phyloP scores from a whole-genome alignment of 2,888 invertebrate genomes.

The Meteorus colon region DNA sequence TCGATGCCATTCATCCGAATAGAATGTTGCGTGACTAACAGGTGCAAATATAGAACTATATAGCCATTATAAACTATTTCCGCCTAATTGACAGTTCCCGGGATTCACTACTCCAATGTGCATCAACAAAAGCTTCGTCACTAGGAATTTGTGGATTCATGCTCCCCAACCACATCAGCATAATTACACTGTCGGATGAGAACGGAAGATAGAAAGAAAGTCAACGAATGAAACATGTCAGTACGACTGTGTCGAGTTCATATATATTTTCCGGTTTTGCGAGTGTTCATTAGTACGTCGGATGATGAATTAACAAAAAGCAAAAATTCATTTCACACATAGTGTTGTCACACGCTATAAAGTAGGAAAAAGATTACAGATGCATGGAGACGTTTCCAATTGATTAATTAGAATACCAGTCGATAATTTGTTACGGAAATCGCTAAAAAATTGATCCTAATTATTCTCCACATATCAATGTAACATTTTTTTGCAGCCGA shows the following conservation, averaged over 20 bases:
- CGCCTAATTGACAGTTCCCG: slow-evolving; percentile 43
- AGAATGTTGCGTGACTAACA: slow-evolving; percentile 31
- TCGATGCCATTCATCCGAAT: slow-evolving; percentile 25
- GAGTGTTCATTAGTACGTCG: slow-evolving; percentile 22
- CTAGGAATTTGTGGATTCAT: slow-evolving; percentile 42
- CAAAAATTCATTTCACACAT: background rate
- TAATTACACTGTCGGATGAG: slow-evolving; percentile 41
- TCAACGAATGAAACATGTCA: slow-evolving; percentile 25
- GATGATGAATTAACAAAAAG: slow-evolving; percentile 33
- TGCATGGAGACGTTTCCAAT: background rate
- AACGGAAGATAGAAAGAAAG: slow-evolving; percentile 34
- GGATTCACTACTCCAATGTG: slow-evolving; percentile 23
- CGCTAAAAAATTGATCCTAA: background rate
- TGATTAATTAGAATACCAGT: background rate
- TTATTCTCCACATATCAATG: background rate
- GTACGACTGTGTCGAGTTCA: slow-evolving; percentile 37
- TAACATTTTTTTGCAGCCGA: background rate
- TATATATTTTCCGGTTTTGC: slow-evolving; percentile 41
- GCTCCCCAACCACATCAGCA: slow-evolving; percentile 37
- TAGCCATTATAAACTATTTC: slow-evolving; percentile 34
- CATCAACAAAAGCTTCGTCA: slow-evolving; percentile 43
- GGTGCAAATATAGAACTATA: background rate
- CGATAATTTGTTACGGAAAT: background rate
- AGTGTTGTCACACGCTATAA: background rate
- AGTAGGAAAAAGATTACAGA: background rate